Base-by-base conservation (phyloP, 37 sponge, comb jelly and placozoan genomes). In the Halichondria panicea region DNA sequence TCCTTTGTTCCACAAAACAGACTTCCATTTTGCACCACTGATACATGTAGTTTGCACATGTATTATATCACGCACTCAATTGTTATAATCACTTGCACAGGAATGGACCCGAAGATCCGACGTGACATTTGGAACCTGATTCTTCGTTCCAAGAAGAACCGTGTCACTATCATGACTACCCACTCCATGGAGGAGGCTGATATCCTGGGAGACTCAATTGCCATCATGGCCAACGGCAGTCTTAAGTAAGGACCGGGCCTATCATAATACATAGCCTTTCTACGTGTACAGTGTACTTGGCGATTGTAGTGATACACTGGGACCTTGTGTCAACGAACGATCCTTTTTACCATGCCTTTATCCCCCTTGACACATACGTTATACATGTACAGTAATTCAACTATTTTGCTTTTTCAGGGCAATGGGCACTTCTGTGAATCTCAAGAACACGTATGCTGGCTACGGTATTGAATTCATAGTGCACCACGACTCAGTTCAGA, bases 131-230 rank as follows among this genome's bases (percentile, higher is more conserved):
- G 92, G 92, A 91, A 91, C 71, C 80, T 91, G 53, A 87, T 91
- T 39, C 79, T 91, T 30, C 66, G 79, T 4, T 83, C 74, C 84
- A 91, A 91, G 67, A 33, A 73, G 4, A 48, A 70, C 25, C 46
- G 92, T 30, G 87, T 91, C 5, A 91, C 68, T 13, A 78, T 91
- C 35, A 91, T 91, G 92, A 91, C 92, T 8, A 86, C 92, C 1
- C 92, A 91, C 77, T 86, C 92, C 25, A 91, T 91, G 92, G 92
- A 91, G 34, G 92, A 91, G 76, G 92, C 92, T 34, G 92, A 91
- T 55, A 91, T 91, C 40, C 68, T 91, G 5, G 92, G 92, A 58
- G 92, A 91, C 38, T 43, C 37, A 44, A 91, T 91, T 42, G 92
- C 80, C 65, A 91, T 91, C 75, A 87, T 91, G 88, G 80, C 92